phyloP scores from a whole-genome alignment of 2,113 vertebrate species.

The human (Homo sapiens) region GRCh38 chrX:151685001-151685500 shows the following conservation, averaged over 20 bases:
- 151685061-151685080: no score
- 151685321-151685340: not conserved
- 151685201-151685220: not conserved
- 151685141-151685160: not conserved
- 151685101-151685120: not conserved
- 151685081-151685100: not conserved
- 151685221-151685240: not conserved
- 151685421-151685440: not conserved
- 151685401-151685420: not conserved
- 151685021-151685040: not conserved
- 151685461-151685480: not conserved
- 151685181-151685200: not conserved
- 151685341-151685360: not conserved
- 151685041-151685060: not conserved
- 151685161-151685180: not conserved
- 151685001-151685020: not conserved
- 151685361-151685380: not conserved
- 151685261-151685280: not conserved
- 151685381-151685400: not conserved
- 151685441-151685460: not conserved
- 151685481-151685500: not conserved
- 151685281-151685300: not conserved
- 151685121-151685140: not conserved
- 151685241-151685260: not conserved
- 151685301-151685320: not conserved